phyloP scores from a whole-genome alignment of 2,888 invertebrate species.

The Patella ulyssiponensis region DNA sequence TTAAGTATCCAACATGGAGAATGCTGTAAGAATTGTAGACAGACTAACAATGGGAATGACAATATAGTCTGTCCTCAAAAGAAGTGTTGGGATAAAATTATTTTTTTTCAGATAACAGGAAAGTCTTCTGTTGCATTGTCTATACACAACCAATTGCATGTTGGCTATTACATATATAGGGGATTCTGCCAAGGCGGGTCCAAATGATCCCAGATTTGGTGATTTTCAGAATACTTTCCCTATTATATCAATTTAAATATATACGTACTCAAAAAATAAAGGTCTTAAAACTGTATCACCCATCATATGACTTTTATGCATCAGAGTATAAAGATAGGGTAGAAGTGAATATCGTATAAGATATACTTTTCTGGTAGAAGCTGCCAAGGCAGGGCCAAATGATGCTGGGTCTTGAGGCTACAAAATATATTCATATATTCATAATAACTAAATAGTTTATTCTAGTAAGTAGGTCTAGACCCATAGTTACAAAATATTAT shows the following conservation, averaged over 20 bases:
- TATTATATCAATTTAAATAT: too few species aligned
- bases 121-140: too few species aligned
- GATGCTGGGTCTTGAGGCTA: constrained; percentile 85
- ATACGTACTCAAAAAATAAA: constrained; percentile 82
- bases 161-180: constrained; percentile 75
- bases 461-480: too few species aligned
- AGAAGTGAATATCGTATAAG: constrained; percentile 81
- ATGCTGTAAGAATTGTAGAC: too few species aligned
- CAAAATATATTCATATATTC: neutral
- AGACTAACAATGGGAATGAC: too few species aligned
- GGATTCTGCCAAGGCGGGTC: constrained; percentile 79
- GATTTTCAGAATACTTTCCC: constrained; percentile 65
- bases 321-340: constrained; percentile 86
- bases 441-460: too few species aligned
- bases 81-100: too few species aligned
- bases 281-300: constrained; percentile 85
- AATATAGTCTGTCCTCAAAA: too few species aligned
- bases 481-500: too few species aligned
- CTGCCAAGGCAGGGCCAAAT: constrained; percentile 79
- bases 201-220: constrained; percentile 86
- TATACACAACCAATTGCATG: too few species aligned
- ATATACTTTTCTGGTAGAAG: constrained; percentile 79
- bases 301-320: constrained; percentile 80
- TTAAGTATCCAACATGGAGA: too few species aligned
- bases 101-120: too few species aligned